These are phyloP conservation scores for Phoxinus phoxinus DNA, from an alignment of 2,113 vertebrate species.

Conservation along the genomic window DNA sequence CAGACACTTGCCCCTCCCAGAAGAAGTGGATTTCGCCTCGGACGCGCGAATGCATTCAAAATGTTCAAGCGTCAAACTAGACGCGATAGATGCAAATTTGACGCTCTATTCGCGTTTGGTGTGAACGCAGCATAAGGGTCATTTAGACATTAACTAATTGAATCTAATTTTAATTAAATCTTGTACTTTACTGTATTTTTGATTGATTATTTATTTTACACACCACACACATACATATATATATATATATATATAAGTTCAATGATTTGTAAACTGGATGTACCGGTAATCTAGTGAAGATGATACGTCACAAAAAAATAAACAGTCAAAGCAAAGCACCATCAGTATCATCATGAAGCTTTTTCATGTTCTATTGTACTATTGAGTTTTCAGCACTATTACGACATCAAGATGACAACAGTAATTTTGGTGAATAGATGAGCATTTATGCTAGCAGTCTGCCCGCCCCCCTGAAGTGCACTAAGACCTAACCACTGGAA, in stretches of 20 bases:
- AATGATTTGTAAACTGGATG: not conserved
- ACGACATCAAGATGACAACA: conserved; percentile 23
- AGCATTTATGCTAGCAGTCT: conserved; percentile 17
- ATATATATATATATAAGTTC: no score
- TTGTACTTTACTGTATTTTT: no score
- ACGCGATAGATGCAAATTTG: no score
- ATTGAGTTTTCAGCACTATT: not conserved
- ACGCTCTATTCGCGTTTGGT: no score
- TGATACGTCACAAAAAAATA: not conserved
- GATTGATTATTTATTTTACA: no score
- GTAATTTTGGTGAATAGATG: conserved; percentile 27
- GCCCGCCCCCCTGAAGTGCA: not conserved
- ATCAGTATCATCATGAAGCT: not conserved
- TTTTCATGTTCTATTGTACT: not conserved
- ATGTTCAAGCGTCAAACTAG: no score
- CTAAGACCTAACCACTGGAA: conserved; percentile 29
- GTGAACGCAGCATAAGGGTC: no score
- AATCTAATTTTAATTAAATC: not conserved
- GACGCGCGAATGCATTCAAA: no score
- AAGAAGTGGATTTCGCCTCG: no score
- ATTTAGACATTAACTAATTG: not conserved
- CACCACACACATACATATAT: no score
- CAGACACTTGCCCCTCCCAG: no score
- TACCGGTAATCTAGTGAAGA: not conserved
- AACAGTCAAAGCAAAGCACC: not conserved